These are phyloP conservation scores for Ylistrum balloti DNA, from an alignment of 1,140 invertebrate species.

Conservation along the genomic window DNA sequence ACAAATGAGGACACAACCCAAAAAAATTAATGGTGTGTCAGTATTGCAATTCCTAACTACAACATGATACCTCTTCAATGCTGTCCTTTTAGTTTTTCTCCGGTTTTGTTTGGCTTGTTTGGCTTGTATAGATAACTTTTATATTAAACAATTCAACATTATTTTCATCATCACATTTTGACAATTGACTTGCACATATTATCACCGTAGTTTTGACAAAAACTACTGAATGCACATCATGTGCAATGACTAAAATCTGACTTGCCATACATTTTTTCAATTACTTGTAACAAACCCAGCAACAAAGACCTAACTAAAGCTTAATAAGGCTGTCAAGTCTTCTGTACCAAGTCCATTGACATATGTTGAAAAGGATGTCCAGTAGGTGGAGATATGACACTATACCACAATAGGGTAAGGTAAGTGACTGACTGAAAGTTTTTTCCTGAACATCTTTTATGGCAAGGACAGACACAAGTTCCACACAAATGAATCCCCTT, in stretches of 20 bases:
- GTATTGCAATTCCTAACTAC: neutral
- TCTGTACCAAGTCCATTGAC: too few species aligned
- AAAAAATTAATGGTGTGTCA: neutral
- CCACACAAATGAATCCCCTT: neutral
- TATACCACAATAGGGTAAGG: too few species aligned
- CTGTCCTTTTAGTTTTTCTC: neutral
- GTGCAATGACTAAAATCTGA: too few species aligned
- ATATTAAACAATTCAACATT: neutral
- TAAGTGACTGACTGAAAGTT: too few species aligned
- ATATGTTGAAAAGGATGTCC: too few species aligned
- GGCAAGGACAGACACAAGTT: neutral
- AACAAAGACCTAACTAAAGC: too few species aligned
- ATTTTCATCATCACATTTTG: slow-evolving; percentile 27
- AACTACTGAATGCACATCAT: neutral
- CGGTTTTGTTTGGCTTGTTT: neutral
- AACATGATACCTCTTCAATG: neutral
- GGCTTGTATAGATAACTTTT: neutral
- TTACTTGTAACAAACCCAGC: too few species aligned
- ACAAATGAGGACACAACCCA: neutral
- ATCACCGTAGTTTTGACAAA: neutral
- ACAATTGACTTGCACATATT: neutral
- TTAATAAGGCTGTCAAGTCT: too few species aligned
- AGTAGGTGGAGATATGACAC: too few species aligned
- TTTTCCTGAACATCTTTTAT: neutral
- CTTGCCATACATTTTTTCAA: too few species aligned